Percentiles rank a stretch among this genome's conserved stretches.
phyloP scores from a whole-genome alignment of 2,888 invertebrate species.

The Heliconius hortense region DNA sequence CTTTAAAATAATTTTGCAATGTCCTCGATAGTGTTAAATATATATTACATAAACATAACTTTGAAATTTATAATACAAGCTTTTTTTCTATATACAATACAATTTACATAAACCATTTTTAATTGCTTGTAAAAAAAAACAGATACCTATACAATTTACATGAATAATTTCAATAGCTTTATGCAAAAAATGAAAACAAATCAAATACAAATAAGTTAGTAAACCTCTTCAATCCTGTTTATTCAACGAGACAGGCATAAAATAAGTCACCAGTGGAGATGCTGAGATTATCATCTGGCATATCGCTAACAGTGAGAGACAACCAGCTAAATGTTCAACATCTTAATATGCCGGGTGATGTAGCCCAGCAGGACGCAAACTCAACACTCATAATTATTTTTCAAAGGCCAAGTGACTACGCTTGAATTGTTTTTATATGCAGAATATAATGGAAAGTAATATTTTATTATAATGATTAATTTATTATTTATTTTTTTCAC shows the following conservation, averaged over 20 bases:
- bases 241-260: conserved; percentile 75
- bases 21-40: too few species aligned
- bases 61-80: too few species aligned
- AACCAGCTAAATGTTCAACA: conserved; percentile 69
- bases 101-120: not conserved
- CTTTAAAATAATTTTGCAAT: too few species aligned
- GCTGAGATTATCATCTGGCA: conserved; percentile 69
- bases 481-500: not conserved
- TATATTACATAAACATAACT: too few species aligned
- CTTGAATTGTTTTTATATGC: conserved; percentile 40
- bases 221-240: conserved; percentile 44
- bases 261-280: conserved; percentile 68
- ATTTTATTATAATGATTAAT: not conserved
- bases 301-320: conserved; percentile 68
- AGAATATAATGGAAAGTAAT: not conserved
- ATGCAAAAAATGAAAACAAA: conserved; percentile 23
- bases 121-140: not conserved
- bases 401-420: conserved; percentile 66
- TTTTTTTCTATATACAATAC: not conserved
- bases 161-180: conserved; percentile 5
- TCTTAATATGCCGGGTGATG: conserved; percentile 76
- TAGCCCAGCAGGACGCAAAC: conserved; percentile 74
- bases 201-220: conserved; percentile 35
- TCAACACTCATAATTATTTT: conserved; percentile 73
- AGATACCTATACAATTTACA: not conserved